Conservation (phyloP, 2,797 vertebrate genomes). For the Siniperca scherzeri region DNA sequence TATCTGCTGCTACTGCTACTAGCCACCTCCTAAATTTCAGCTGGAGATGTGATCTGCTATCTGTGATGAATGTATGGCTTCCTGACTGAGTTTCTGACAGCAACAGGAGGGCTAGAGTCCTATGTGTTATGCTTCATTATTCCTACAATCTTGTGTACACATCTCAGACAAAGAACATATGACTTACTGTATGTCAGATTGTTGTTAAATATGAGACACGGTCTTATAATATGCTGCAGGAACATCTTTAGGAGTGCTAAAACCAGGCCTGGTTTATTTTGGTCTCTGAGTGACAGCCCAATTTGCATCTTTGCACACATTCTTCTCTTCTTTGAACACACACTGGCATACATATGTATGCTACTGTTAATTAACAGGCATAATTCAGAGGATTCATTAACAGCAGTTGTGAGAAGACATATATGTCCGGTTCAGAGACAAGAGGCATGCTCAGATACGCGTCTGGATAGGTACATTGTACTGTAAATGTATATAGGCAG, state of each 20-base stretch:
- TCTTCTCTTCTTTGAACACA: background rate
- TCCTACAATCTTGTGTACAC: background rate
- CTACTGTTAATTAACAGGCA: background rate
- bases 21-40: background rate
- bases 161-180: background rate
- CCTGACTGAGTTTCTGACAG: background rate
- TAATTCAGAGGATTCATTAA: background rate
- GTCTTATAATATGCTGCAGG: conserved; percentile 13
- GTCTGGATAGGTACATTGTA: background rate
- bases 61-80: background rate
- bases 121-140: background rate
- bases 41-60: background rate
- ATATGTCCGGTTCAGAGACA: background rate
- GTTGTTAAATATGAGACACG: conserved; percentile 22
- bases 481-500: background rate
- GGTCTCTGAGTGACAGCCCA: conserved; percentile 24
- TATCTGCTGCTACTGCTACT: background rate
- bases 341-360: background rate
- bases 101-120: background rate
- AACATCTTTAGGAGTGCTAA: conserved; percentile 12
- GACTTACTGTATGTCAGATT: conserved; percentile 5
- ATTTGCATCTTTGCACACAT: conserved; percentile 39
- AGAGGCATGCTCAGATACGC: background rate
- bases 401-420: background rate
- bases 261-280: conserved; percentile 45